These are phyloP conservation scores for Tinamus guttatus DNA, from an alignment of 2,113 vertebrate species.

Conservation along the genomic window DNA sequence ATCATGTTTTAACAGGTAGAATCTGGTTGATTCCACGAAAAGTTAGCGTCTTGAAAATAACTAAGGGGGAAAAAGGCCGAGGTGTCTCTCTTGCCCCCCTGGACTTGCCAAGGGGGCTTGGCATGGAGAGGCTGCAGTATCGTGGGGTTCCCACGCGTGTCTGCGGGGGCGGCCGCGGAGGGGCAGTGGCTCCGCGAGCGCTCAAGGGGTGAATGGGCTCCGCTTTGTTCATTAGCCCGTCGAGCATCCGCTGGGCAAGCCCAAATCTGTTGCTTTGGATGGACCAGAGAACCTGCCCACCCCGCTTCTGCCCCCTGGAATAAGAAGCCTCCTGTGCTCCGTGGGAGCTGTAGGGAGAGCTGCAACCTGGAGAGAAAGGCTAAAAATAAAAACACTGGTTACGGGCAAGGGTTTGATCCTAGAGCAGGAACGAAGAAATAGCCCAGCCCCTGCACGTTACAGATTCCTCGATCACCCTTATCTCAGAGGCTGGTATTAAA, in stretches of 20 bases:
- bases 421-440: neutral
- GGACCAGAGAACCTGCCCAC: neutral
- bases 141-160: too few relatives aligned
- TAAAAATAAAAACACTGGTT: neutral
- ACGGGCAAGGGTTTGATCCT: neutral
- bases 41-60: constrained; percentile 71
- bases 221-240: constrained; percentile 50
- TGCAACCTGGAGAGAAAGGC: neutral
- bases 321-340: neutral
- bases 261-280: constrained; percentile 7
- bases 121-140: accelerated
- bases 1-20: constrained; percentile 89
- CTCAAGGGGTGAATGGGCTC: neutral
- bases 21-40: constrained; percentile 79
- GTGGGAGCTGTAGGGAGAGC: neutral
- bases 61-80: neutral
- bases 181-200: neutral
- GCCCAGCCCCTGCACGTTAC: neutral
- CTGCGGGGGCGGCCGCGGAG: neutral
- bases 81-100: constrained; percentile 1
- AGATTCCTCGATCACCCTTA: constrained; percentile 34
- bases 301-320: neutral
- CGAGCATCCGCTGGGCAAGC: neutral
- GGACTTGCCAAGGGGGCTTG: neutral
- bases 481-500: constrained; percentile 18